Evolutionary conservation across 2,888 invertebrate species (phyloP).

Genomic region (Siphlonurus alternatus): DNA sequence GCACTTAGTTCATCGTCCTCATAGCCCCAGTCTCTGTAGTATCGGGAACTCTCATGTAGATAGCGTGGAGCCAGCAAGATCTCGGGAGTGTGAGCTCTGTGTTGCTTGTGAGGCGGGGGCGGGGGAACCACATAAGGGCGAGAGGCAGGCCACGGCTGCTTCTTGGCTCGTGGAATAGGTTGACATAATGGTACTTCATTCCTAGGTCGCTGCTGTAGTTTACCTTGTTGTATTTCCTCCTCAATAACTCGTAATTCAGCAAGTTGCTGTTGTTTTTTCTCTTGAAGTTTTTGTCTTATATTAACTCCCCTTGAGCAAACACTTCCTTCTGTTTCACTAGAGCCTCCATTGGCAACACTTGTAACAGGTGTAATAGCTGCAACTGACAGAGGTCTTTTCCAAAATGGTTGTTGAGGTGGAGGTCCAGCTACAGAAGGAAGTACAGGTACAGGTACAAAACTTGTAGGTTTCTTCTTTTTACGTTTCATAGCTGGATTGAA

Average conservation of each 20-base stretch:
- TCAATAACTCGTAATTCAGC: slow-evolving; percentile 67
- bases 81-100: slow-evolving; percentile 55
- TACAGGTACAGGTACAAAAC: slow-evolving; percentile 45
- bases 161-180: slow-evolving; percentile 53
- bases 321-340: slow-evolving; percentile 59
- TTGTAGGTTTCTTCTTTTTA: slow-evolving; percentile 82
- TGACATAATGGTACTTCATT: slow-evolving; percentile 30
- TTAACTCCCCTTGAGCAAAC: slow-evolving; percentile 56
- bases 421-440: slow-evolving; percentile 17
- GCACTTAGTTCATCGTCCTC: slow-evolving; percentile 8
- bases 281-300: slow-evolving; percentile 71
- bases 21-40: slow-evolving; percentile 20
- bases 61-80: slow-evolving; percentile 61
- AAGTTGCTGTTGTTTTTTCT: slow-evolving; percentile 74
- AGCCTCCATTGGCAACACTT: slow-evolving; percentile 29
- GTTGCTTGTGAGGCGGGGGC: slow-evolving; percentile 18
- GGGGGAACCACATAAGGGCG: slow-evolving; percentile 29
- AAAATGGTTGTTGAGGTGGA: slow-evolving; percentile 38
- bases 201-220: slow-evolving; percentile 26
- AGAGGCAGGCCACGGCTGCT: slow-evolving; percentile 38
- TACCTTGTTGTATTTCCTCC: slow-evolving; percentile 74
- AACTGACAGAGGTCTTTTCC: slow-evolving; percentile 52
- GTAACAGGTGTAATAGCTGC: slow-evolving; percentile 27
- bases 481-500: slow-evolving; percentile 60
- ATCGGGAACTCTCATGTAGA: slow-evolving; percentile 29